Evolutionary conservation across 2,888 invertebrate genomes (phyloP).

Genomic region (Tridacna gigas): DNA sequence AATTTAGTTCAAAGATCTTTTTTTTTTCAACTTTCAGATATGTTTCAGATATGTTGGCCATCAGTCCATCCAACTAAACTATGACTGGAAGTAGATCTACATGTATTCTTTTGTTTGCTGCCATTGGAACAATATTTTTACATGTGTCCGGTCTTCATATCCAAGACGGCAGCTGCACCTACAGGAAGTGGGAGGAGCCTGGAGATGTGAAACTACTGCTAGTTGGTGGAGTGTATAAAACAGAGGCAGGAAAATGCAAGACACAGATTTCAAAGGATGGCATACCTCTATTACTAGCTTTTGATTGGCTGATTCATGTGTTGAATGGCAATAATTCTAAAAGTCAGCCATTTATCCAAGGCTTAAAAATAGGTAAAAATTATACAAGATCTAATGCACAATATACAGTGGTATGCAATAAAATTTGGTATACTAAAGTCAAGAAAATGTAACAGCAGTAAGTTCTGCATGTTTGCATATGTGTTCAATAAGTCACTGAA

Average conservation of each 20-base stretch:
- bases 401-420: too few relatives aligned
- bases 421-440: too few relatives aligned
- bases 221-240: constrained; percentile 52
- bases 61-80: too few relatives aligned
- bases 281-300: constrained; percentile 34
- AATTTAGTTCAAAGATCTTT: too few relatives aligned
- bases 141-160: constrained; percentile 9
- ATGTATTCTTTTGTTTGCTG: not conserved
- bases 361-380: constrained; percentile 51
- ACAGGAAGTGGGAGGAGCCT: constrained; percentile 45
- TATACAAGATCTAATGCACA: too few relatives aligned
- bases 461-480: too few relatives aligned
- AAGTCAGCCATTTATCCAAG: constrained; percentile 33
- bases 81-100: too few relatives aligned
- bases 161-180: constrained; percentile 42
- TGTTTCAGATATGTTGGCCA: too few relatives aligned
- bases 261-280: constrained; percentile 34
- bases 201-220: constrained; percentile 48
- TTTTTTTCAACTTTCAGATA: too few relatives aligned
- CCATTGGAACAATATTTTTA: not conserved
- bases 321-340: constrained; percentile 37
- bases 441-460: too few relatives aligned
- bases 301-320: constrained; percentile 48
- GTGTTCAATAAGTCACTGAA: too few relatives aligned
- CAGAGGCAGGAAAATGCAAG: constrained; percentile 43